Evolutionary conservation across 2,888 invertebrate genomes (phyloP).

Genomic region (Adelphocoris suturalis): DNA sequence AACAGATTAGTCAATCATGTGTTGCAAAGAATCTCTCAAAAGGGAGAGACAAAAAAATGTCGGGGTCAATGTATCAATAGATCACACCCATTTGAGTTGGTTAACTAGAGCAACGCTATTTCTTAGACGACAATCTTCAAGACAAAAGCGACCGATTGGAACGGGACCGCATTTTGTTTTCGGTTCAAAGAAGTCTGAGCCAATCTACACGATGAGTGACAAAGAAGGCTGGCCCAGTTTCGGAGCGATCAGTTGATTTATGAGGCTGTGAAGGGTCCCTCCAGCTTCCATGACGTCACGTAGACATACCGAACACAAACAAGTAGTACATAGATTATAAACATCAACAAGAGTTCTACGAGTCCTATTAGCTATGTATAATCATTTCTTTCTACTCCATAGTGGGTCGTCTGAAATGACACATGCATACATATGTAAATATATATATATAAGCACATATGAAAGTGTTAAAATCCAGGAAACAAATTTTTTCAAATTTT

Average conservation of each 20-base stretch:
- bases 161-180: constrained; percentile 9
- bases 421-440: too few relatives aligned
- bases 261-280: not conserved
- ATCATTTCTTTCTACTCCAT: too few relatives aligned
- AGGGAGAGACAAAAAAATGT: not conserved
- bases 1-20: not conserved
- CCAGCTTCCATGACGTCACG: not conserved
- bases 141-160: constrained; percentile 16
- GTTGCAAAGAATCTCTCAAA: not conserved
- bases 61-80: constrained; percentile 16
- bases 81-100: constrained; percentile 9
- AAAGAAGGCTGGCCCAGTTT: constrained; percentile 28
- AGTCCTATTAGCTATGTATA: too few relatives aligned
- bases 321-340: too few relatives aligned
- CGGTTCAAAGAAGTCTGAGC: not conserved
- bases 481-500: too few relatives aligned
- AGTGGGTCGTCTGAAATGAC: too few relatives aligned
- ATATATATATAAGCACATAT: too few relatives aligned
- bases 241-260: not conserved
- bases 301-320: not conserved
- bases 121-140: not conserved
- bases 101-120: constrained; percentile 18
- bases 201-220: constrained; percentile 9
- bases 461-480: too few relatives aligned
- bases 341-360: too few relatives aligned